These are phyloP conservation scores for Xestia ashworthii DNA, from an alignment of 2,888 invertebrate species.

Conservation along the genomic window DNA sequence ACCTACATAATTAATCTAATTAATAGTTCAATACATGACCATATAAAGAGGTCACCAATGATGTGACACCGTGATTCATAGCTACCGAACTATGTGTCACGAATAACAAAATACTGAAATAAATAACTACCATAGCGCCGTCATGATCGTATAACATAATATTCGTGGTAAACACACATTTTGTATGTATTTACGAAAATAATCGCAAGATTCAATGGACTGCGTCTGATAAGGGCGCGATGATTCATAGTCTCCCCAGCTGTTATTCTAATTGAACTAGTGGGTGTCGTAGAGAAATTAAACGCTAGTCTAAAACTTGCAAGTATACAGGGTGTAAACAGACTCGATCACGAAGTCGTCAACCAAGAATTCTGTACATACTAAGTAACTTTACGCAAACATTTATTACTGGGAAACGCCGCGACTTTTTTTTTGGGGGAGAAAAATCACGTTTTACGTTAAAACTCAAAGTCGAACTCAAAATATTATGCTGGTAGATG, in stretches of 20 bases:
- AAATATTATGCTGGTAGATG: too few relatives aligned
- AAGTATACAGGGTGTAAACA: background rate
- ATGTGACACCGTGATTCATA: slow-evolving; percentile 39
- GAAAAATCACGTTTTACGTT: too few relatives aligned
- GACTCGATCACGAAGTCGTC: too few relatives aligned
- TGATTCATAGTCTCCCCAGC: slow-evolving; percentile 30
- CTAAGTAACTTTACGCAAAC: too few relatives aligned
- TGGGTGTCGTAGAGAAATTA: background rate
- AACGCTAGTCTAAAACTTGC: background rate
- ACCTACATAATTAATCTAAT: background rate
- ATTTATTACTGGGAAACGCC: too few relatives aligned
- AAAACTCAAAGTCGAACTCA: too few relatives aligned
- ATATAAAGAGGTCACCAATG: slow-evolving; percentile 37
- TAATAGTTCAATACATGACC: slow-evolving; percentile 9
- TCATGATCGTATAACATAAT: slow-evolving; percentile 5
- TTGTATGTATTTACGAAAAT: slow-evolving; percentile 22
- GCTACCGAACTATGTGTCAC: slow-evolving; percentile 45
- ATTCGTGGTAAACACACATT: slow-evolving; percentile 8
- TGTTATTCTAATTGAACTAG: background rate
- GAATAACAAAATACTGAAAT: slow-evolving; percentile 40
- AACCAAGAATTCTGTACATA: too few relatives aligned
- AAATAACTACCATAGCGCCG: slow-evolving; percentile 18
- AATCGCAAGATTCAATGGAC: slow-evolving; percentile 38
- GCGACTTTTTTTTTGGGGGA: too few relatives aligned
- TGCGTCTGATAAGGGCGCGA: slow-evolving; percentile 9